Percentiles rank a stretch among this genome's conserved stretches.
phyloP scores from a whole-genome alignment of 2,888 invertebrate species.

The Macaria notata region DNA sequence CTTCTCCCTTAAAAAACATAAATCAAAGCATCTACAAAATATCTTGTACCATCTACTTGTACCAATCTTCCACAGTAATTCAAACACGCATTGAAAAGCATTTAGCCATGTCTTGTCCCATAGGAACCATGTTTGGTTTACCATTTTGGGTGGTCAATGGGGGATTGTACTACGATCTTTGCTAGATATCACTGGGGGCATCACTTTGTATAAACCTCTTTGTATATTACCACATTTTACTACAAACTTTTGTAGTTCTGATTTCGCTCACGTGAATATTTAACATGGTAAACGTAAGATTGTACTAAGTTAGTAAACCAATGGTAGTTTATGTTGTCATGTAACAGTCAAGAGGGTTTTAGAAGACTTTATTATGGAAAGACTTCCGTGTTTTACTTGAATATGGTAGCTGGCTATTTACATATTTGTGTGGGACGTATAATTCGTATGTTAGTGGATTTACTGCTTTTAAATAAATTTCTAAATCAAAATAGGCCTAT shows the following conservation, averaged over 20 bases:
- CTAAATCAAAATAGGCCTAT: too few relatives aligned
- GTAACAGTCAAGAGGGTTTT: slow-evolving; percentile 11
- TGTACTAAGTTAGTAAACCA: slow-evolving; percentile 11
- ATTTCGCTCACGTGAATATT: not conserved
- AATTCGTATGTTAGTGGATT: too few relatives aligned
- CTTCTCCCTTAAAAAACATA: too few relatives aligned
- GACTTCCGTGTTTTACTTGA: not conserved
- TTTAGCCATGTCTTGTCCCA: slow-evolving; percentile 17
- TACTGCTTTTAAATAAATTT: too few relatives aligned
- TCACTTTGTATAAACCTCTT: too few relatives aligned
- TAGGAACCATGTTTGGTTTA: slow-evolving; percentile 10
- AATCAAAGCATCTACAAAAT: too few relatives aligned
- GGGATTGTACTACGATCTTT: slow-evolving; percentile 10
- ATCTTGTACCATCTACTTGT: slow-evolving; percentile 4
- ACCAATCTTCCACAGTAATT: not conserved
- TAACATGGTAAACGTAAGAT: slow-evolving; percentile 14
- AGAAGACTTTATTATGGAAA: slow-evolving; percentile 14
- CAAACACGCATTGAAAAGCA: slow-evolving; percentile 14
- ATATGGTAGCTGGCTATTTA: too few relatives aligned
- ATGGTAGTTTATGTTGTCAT: slow-evolving; percentile 14
- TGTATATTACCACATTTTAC: too few relatives aligned
- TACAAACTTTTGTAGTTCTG: too few relatives aligned
- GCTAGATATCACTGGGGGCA: not conserved
- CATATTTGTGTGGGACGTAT: too few relatives aligned
- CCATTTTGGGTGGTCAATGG: slow-evolving; percentile 20